Evolutionary conservation across 1,140 invertebrate species (phyloP).

Genomic region (Battus philenor): DNA sequence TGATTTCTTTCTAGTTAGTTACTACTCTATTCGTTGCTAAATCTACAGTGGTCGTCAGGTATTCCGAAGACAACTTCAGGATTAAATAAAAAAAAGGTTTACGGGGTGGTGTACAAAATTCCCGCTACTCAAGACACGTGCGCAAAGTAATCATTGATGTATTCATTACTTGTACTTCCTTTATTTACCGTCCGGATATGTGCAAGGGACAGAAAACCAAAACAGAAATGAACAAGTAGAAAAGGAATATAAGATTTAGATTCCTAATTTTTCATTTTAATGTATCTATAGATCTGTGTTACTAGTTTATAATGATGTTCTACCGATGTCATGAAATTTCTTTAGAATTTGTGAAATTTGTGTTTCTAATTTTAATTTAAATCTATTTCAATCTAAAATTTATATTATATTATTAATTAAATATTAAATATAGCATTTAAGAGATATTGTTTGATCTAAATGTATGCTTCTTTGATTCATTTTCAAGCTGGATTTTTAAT

Average conservation of each 20-base stretch:
- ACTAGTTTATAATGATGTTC: too few species aligned
- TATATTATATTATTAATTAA: too few species aligned
- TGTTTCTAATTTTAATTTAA: too few species aligned
- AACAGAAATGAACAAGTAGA: conserved; percentile 43
- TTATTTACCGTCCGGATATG: conserved; percentile 37
- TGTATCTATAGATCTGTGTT: not conserved
- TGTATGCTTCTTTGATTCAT: too few species aligned
- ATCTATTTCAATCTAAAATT: too few species aligned
- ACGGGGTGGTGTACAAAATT: conserved; percentile 33
- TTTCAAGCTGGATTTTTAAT: too few species aligned
- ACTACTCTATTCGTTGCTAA: conserved; percentile 10
- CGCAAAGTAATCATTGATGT: conserved; percentile 45
- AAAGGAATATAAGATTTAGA: conserved; percentile 12
- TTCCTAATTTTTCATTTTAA: not conserved
- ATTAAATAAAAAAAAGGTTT: conserved; percentile 24
- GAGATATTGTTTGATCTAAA: too few species aligned
- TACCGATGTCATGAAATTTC: too few species aligned
- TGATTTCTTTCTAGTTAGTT: too few species aligned
- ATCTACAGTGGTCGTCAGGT: conserved; percentile 27
- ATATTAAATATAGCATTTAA: too few species aligned
- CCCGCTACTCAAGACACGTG: conserved; percentile 54
- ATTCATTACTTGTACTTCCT: conserved; percentile 62
- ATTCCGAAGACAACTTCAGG: conserved; percentile 34
- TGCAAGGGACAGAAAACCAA: conserved; percentile 51
- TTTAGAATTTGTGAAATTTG: too few species aligned